Evolutionary conservation across 2,888 invertebrate genomes (phyloP), one percentile per base, ranked within the genome.

Genomic region (Cybosia mesomella): DNA sequence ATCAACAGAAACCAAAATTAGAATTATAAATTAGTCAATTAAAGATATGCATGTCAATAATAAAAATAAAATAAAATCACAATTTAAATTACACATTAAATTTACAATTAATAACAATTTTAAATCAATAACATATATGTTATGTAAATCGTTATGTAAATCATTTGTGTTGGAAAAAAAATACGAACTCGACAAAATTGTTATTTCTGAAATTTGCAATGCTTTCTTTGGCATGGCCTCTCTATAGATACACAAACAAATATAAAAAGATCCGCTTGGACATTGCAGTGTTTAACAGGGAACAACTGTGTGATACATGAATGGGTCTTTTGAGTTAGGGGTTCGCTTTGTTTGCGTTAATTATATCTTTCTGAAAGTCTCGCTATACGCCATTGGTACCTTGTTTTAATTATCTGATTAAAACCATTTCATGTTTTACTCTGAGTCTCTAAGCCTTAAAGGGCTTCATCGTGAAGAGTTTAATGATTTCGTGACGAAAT

Each of bases 281-380:
- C 49, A 18, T 18, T 0, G 43, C 49, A 49, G 49, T 49, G 49
- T 49, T 49, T n/a, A 49, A 49, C 49, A 8, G 2, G 9, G 2
- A n/a, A 49, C n/a, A 49, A n/a, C n/a, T 9, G 49, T 49, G 49
- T 49, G 49, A 49, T 49, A 49, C n/a, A n/a, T 49, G n/a, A 49
- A 49, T 49, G n/a, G 49, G 49, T 49, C n/a, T 18, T 49, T 49
- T 49, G 49, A 49, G n/a, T 9, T 49, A n/a, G n/a, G 9, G 3
- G 0, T n/a, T 0, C 5, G n/a, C 49, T 49, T 49, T 49, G n/a
- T 49, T 49, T 49, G 8, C 49, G n/a, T 49, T 49, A 49, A 49
- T 49, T 49, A 49, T 49, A 49, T 49, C 49, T 49, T n/a, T n/a
- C 49, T n/a, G 49, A 49, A 49, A n/a, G n/a, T 18, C 9, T 9